These are phyloP conservation scores for Tuberolachnus salignus DNA, from an alignment of 2,888 invertebrate species.

Conservation along the genomic window DNA sequence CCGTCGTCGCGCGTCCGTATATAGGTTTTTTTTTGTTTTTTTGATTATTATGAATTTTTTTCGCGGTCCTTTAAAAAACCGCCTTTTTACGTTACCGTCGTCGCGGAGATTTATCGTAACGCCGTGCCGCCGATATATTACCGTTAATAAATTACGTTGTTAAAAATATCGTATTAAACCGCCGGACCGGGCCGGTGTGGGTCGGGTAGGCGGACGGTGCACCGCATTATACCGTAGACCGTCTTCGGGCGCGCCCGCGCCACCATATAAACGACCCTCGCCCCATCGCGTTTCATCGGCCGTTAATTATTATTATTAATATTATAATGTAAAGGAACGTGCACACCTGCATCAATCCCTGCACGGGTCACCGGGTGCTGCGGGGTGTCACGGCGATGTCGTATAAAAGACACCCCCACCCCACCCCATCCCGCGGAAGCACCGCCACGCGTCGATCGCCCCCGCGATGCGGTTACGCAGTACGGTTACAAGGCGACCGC, in stretches of 20 bases:
- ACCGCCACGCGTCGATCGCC: not conserved
- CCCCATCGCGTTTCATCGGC: not conserved
- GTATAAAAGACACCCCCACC: not conserved
- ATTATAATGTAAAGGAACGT: not conserved
- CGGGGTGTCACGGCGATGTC: not conserved
- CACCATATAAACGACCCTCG: not conserved
- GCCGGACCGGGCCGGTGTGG: not conserved
- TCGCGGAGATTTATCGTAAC: too few relatives aligned
- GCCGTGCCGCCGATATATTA: not conserved
- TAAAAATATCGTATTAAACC: not conserved
- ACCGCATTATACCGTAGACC: too few relatives aligned
- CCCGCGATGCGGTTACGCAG: too few relatives aligned
- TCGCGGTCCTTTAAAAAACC: too few relatives aligned
- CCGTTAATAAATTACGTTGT: not conserved
- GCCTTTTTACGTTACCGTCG: too few relatives aligned
- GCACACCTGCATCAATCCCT: not conserved
- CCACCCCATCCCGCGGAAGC: slow-evolving; percentile 25
- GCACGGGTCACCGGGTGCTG: not conserved
- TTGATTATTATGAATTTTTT: too few relatives aligned
- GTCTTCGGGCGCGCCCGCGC: not conserved
- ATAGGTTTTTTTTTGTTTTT: too few relatives aligned
- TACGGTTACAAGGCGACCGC: too few relatives aligned
- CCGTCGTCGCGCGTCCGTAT: not conserved
- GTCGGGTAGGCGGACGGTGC: too few relatives aligned
- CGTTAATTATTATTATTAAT: slow-evolving; percentile 32